Conservation (phyloP, 2,797 vertebrate species). For the Lepus townsendii region DNA sequence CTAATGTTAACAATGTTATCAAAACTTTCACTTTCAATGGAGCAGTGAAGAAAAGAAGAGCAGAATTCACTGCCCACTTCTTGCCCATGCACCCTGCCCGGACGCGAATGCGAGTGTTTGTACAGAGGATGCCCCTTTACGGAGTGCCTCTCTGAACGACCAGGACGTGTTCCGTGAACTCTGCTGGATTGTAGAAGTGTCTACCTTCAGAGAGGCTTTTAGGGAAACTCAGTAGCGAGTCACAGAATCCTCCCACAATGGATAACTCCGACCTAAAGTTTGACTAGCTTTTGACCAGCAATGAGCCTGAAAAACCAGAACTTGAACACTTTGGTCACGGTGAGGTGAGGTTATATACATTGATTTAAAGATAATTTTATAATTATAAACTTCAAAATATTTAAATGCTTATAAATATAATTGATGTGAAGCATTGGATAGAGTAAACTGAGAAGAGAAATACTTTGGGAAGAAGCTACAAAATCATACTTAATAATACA, state of each 20-base stretch:
- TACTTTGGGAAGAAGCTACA: neutral
- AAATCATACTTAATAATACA: neutral
- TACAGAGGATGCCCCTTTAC: neutral
- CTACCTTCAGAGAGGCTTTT: neutral
- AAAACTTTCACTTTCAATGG: neutral
- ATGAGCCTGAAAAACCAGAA: neutral
- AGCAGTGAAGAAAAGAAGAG: neutral
- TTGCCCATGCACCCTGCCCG: too few species aligned
- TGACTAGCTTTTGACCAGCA: too few species aligned
- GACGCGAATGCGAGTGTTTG: too few species aligned
- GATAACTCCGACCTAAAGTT: neutral
- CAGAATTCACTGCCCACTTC: neutral
- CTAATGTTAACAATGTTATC: neutral
- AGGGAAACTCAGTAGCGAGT: neutral
- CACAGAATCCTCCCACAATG: accelerated
- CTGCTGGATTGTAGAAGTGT: neutral
- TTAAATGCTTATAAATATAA: neutral
- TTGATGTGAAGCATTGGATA: neutral
- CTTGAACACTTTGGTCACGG: neutral
- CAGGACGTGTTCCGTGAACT: too few species aligned
- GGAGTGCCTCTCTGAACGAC: too few species aligned
- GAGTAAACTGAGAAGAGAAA: neutral
- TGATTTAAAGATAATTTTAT: neutral
- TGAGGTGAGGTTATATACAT: neutral
- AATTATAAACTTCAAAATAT: neutral